Percentiles rank a stretch among this genome's conserved stretches.
phyloP scores from a whole-genome alignment of 2,113 vertebrate species.

The Microtus ochrogaster region DNA sequence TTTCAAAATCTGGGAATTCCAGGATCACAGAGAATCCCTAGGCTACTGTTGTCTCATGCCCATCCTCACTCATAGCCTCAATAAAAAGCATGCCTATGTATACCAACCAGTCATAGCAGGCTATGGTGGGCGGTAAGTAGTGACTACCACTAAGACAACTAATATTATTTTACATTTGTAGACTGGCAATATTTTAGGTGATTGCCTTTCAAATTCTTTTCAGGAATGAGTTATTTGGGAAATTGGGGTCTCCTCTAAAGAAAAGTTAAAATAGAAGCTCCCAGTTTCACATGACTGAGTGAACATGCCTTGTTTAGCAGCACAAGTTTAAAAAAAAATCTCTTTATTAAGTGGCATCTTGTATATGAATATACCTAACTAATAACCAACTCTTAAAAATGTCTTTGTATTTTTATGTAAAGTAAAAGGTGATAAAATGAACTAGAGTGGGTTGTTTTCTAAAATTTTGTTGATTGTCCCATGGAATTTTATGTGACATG shows the following conservation, averaged over 20 bases:
- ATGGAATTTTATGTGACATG: background rate
- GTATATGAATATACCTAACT: background rate
- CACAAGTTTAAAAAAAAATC: background rate
- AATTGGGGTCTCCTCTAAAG: background rate
- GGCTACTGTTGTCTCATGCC: background rate
- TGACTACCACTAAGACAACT: background rate
- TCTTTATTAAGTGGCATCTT: background rate
- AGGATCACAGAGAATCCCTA: background rate
- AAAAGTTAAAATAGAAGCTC: constrained; percentile 1
- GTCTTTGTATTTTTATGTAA: constrained; percentile 46
- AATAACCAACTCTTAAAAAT: constrained; percentile 37
- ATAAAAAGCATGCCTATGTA: background rate
- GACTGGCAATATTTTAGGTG: background rate
- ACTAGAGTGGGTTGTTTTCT: background rate
- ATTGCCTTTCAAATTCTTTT: constrained; percentile 1
- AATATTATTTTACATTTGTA: background rate
- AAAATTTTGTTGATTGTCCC: background rate
- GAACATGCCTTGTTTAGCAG: background rate
- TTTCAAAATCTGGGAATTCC: background rate
- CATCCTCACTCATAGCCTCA: background rate
- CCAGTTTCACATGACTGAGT: background rate
- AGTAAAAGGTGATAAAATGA: background rate
- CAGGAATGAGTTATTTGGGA: background rate
- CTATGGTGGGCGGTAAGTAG: background rate
- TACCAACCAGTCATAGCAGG: background rate